Percentiles rank a stretch among this genome's conserved stretches.
Evolutionary conservation across 2,888 invertebrate genomes (phyloP).

Genomic region (Athalia cordata): DNA sequence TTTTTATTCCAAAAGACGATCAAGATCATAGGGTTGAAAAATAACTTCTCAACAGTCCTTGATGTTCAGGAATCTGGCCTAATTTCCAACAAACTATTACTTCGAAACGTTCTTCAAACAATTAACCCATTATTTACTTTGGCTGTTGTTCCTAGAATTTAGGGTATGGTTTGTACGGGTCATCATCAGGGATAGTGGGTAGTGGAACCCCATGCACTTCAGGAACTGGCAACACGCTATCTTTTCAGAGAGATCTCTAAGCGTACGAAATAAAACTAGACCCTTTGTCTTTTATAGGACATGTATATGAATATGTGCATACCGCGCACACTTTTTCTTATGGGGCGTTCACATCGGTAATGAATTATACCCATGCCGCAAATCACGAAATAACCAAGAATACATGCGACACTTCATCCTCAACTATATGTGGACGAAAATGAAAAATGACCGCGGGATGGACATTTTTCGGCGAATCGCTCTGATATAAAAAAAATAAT

Average conservation of each 20-base stretch:
- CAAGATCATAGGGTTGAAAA: not conserved
- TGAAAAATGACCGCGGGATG: too few species aligned
- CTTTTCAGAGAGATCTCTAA: slow-evolving; percentile 12
- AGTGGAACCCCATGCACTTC: slow-evolving; percentile 22
- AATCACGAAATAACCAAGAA: not conserved
- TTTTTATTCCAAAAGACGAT: too few species aligned
- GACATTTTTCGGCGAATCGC: too few species aligned
- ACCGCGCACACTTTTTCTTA: not conserved
- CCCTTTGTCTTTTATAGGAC: not conserved
- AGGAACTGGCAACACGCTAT: slow-evolving; percentile 36
- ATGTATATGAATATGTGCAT: too few species aligned
- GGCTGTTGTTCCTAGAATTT: slow-evolving; percentile 25
- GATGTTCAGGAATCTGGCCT: not conserved
- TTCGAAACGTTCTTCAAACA: slow-evolving; percentile 41
- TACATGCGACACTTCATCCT: not conserved
- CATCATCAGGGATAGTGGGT: slow-evolving; percentile 21
- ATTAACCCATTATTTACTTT: slow-evolving; percentile 42
- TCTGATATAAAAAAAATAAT: too few species aligned
- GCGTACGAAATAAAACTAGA: slow-evolving; percentile 13
- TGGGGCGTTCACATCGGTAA: not conserved
- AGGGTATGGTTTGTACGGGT: slow-evolving; percentile 1
- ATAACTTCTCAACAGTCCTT: not conserved
- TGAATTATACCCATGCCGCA: not conserved
- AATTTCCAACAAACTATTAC: slow-evolving; percentile 40
- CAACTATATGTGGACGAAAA: not conserved